Evolutionary conservation across 2,113 vertebrate genomes (phyloP).

Genomic region (Ochotona curzoniae): DNA sequence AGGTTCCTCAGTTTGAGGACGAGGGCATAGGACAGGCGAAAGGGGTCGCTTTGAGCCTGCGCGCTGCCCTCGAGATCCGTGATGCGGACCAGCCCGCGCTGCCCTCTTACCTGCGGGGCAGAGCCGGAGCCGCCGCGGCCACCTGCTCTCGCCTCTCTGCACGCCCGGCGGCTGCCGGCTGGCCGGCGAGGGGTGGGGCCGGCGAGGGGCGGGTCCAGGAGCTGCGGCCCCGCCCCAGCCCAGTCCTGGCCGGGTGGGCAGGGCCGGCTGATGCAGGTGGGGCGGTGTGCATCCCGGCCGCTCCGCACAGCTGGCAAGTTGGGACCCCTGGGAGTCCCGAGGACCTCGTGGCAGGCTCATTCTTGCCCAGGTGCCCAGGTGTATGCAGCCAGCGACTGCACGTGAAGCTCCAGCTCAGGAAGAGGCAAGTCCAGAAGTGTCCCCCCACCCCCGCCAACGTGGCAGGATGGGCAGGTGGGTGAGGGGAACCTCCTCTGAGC

Average conservation of each 20-base stretch:
- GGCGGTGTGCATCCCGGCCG: neutral
- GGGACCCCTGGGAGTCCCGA: neutral
- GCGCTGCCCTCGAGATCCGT: conserved; percentile 33
- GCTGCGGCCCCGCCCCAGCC: conserved; percentile 38
- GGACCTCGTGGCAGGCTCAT: neutral
- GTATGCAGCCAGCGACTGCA: neutral
- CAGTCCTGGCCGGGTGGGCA: neutral
- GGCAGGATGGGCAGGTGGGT: neutral
- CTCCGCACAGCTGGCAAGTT: neutral
- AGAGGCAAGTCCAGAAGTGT: neutral
- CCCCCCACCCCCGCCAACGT: neutral
- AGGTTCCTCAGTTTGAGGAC: neutral
- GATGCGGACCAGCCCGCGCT: neutral
- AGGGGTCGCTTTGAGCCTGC: neutral
- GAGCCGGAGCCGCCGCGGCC: conserved; percentile 48
- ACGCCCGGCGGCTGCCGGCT: neutral
- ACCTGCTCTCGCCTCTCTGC: conserved; percentile 70
- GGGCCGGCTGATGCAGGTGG: neutral
- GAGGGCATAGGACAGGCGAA: neutral
- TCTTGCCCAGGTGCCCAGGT: neutral
- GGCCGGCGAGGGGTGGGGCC: conserved; percentile 12
- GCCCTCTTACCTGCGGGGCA: conserved; percentile 73
- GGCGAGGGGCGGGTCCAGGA: neutral
- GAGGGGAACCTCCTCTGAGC: neutral
- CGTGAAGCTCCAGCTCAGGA: neutral